Conservation (phyloP, 1,140 invertebrate genomes). For the Probaryconus sp. region DNA sequence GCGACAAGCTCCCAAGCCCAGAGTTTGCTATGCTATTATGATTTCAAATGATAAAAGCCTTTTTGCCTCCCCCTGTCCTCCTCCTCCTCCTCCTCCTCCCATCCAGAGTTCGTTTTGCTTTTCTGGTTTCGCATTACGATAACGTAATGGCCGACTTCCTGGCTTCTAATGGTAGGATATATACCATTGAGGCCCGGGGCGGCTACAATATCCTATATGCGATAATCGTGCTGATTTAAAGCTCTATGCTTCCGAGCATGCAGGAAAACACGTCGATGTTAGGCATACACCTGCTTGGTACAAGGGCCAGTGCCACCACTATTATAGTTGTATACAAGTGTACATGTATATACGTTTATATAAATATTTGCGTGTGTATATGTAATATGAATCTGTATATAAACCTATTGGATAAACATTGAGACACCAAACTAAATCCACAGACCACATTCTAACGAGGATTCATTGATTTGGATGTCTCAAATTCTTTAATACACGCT, state of each 20-base stretch:
- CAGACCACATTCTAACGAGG: no score
- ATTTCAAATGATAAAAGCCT: slow-evolving; percentile 49
- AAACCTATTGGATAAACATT: no score
- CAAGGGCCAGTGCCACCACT: no score
- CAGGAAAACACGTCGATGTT: slow-evolving; percentile 69
- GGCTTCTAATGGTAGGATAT: slow-evolving; percentile 66
- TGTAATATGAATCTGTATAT: no score
- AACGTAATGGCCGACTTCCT: slow-evolving; percentile 72
- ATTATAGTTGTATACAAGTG: no score
- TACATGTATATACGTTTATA: slow-evolving; percentile 6
- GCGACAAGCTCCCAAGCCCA: neutral
- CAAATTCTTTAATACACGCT: no score
- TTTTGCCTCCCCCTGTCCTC: slow-evolving; percentile 11
- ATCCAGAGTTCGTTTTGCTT: slow-evolving; percentile 34
- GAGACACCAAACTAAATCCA: no score
- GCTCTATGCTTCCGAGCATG: slow-evolving; percentile 68
- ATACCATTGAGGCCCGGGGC: slow-evolving; percentile 39
- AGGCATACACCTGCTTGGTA: slow-evolving; percentile 67
- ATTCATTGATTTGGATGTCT: no score
- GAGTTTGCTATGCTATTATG: slow-evolving; percentile 18
- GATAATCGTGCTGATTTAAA: slow-evolving; percentile 75
- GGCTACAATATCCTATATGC: slow-evolving; percentile 70
- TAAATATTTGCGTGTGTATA: no score
- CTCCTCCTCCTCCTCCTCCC: no score
- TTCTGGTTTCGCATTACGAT: slow-evolving; percentile 61